phyloP scores from a whole-genome alignment of 92 coral and sea anemone genomes.

The Actinernus sp. region DNA sequence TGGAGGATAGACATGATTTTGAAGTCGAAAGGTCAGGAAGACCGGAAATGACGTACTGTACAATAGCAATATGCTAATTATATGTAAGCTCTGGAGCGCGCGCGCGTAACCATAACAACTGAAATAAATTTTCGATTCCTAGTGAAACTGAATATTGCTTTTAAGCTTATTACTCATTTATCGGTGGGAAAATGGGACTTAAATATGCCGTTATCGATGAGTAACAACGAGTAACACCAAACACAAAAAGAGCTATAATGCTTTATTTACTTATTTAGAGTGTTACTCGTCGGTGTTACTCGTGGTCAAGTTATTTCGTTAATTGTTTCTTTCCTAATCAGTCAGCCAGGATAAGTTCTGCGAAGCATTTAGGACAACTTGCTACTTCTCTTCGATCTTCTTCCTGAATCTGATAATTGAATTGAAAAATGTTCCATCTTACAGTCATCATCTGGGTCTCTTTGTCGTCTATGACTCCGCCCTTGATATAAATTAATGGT shows the following conservation, averaged over 20 bases:
- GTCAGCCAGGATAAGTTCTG: not conserved
- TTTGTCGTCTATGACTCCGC: conserved; percentile 21
- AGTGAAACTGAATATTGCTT: no score
- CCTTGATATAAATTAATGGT: conserved; percentile 22
- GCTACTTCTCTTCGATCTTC: conserved; percentile 19
- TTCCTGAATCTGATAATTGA: conserved; percentile 15
- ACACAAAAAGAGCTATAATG: not conserved
- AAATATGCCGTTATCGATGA: not conserved
- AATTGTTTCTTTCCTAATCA: not conserved
- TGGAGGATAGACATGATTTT: no score
- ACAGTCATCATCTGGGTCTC: conserved; percentile 76
- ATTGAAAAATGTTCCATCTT: conserved; percentile 42
- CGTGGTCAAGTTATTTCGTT: not conserved
- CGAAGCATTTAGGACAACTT: conserved; percentile 48
- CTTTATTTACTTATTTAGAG: no score
- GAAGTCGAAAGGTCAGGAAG: no score
- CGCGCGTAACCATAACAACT: no score
- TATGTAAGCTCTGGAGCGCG: no score
- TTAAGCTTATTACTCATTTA: no score
- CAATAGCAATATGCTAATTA: no score
- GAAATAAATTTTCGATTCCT: not conserved
- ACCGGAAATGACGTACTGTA: no score
- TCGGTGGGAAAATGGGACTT: no score
- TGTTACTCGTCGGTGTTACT: not conserved
- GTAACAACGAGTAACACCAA: not conserved